Evolutionary conservation across 2,888 invertebrate species (phyloP).

Genomic region (Calameuta pallipes): DNA sequence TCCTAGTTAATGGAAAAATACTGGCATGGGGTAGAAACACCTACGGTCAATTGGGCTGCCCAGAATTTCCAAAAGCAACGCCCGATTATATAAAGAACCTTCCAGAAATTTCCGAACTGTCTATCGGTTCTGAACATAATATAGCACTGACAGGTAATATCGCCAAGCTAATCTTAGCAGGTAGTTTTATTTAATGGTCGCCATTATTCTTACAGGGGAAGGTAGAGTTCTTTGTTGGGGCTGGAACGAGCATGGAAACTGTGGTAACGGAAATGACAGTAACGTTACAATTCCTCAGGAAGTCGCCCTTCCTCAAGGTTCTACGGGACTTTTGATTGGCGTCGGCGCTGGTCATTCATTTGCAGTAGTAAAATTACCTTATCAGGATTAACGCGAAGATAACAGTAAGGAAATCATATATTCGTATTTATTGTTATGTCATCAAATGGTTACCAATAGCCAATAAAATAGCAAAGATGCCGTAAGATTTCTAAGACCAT

Average conservation of each 20-base stretch:
- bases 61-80: constrained; percentile 52
- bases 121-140: constrained; percentile 84
- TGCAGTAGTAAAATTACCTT: constrained; percentile 44
- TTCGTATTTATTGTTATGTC: neutral
- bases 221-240: constrained; percentile 83
- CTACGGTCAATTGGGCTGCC: constrained; percentile 80
- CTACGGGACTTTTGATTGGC: constrained; percentile 48
- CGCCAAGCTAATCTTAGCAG: neutral
- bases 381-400: neutral
- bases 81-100: constrained; percentile 45
- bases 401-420: neutral
- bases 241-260: constrained; percentile 92
- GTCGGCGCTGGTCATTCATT: constrained; percentile 65
- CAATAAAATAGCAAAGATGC: neutral
- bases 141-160: constrained; percentile 70
- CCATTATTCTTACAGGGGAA: constrained; percentile 65
- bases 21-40: constrained; percentile 84
- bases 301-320: constrained; percentile 46
- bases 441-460: neutral
- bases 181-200: neutral
- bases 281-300: constrained; percentile 66
- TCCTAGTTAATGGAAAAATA: constrained; percentile 74
- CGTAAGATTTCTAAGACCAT: neutral
- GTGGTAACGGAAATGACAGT: constrained; percentile 74
- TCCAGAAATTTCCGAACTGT: constrained; percentile 70